These are phyloP conservation scores for Myotis davidii DNA, from an alignment of 2,113 vertebrate genomes.

Conservation along the genomic window DNA sequence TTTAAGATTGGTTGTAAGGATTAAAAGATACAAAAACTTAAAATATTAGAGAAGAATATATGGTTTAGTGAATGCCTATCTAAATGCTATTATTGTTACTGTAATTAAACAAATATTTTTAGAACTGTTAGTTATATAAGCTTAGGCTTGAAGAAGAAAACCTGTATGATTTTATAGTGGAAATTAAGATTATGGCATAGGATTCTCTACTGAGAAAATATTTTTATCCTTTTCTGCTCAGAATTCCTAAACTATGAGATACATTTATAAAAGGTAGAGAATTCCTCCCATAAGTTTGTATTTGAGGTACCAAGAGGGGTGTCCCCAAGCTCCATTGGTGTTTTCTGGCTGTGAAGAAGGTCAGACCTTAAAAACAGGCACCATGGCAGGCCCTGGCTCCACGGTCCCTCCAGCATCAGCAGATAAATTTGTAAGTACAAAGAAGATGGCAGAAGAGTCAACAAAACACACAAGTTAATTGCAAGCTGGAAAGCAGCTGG, in stretches of 20 bases:
- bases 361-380: background rate
- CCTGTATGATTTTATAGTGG: background rate
- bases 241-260: constrained; percentile 25
- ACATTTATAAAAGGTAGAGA: background rate
- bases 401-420: background rate
- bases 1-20: background rate
- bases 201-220: background rate
- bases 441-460: background rate
- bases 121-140: background rate
- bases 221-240: constrained; percentile 12
- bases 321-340: background rate
- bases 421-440: background rate
- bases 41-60: background rate
- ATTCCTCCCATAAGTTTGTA: background rate
- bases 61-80: background rate
- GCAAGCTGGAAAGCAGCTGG: background rate
- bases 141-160: background rate
- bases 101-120: constrained; percentile 43
- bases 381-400: background rate
- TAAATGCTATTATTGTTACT: constrained; percentile 24
- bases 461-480: background rate
- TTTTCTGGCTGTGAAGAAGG: background rate
- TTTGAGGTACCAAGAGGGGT: background rate
- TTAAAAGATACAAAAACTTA: background rate
- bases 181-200: background rate